phyloP scores from a whole-genome alignment of 2,797 vertebrate species.

The Chlorospingus semifuscus region DNA sequence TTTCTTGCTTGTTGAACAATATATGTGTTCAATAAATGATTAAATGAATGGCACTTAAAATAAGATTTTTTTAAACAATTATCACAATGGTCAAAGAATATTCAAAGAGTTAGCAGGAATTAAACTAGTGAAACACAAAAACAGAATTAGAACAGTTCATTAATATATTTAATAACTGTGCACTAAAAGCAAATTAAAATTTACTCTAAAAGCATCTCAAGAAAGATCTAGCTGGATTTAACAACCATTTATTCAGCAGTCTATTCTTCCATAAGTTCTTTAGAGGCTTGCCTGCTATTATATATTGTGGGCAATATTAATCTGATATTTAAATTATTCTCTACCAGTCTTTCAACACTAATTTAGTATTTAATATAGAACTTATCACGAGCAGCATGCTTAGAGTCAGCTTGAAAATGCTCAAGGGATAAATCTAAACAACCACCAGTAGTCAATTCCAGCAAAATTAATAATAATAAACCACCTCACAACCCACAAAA shows the following conservation, averaged over 20 bases:
- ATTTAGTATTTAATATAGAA: not conserved
- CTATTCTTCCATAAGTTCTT: not conserved
- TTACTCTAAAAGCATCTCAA: slow-evolving; percentile 1
- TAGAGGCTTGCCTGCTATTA: not conserved
- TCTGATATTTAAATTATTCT: not conserved
- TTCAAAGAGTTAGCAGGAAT: not conserved
- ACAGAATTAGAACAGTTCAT: not conserved
- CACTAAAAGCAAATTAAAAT: slow-evolving; percentile 26
- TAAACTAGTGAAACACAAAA: not conserved
- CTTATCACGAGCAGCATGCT: not conserved
- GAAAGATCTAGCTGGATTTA: not conserved
- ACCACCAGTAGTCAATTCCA: not conserved
- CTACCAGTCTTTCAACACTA: not conserved
- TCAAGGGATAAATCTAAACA: not conserved
- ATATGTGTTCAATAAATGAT: not conserved
- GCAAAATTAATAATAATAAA: not conserved
- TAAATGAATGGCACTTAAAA: not conserved
- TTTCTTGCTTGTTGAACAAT: not conserved
- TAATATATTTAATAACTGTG: not conserved
- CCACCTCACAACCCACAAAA: not conserved
- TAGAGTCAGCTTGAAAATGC: not conserved
- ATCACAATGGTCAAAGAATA: not conserved
- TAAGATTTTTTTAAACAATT: not conserved
- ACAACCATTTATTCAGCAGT: not conserved
- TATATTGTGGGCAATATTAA: not conserved